Percentiles rank a stretch among this genome's conserved stretches.
Conservation (phyloP, 2,113 vertebrate species). For the Ahaetulla prasina region DNA sequence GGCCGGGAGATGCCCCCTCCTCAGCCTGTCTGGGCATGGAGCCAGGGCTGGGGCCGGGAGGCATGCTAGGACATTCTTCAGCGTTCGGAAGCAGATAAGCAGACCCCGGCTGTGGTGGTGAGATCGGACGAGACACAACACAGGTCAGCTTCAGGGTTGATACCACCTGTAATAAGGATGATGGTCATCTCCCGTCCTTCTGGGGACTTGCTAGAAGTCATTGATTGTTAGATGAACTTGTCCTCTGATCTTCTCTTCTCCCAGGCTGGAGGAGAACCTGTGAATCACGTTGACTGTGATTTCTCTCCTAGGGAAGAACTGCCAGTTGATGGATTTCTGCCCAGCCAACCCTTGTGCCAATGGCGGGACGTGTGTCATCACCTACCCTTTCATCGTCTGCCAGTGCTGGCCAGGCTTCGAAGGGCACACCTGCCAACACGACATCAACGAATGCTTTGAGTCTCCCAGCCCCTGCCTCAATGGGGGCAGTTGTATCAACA, state of each 20-base stretch:
- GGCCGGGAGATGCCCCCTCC: too few species aligned
- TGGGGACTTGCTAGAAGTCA: not conserved
- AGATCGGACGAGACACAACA: too few species aligned
- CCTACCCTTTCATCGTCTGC: conserved; percentile 61
- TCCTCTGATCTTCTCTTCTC: not conserved
- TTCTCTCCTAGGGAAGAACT: conserved; percentile 51
- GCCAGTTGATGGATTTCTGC: conserved; percentile 61
- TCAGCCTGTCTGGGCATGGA: too few species aligned
- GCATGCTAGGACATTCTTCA: too few species aligned
- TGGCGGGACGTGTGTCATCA: conserved; percentile 59
- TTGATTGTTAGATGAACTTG: not conserved
- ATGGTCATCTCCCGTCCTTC: too few species aligned
- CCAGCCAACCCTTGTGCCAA: conserved; percentile 62
- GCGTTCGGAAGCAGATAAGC: too few species aligned
- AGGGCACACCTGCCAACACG: conserved; percentile 55
- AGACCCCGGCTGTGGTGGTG: too few species aligned
- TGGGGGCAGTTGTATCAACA: conserved; percentile 56
- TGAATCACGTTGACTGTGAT: not conserved
- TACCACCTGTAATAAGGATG: not conserved
- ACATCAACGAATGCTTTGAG: conserved; percentile 61
- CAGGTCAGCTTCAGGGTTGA: too few species aligned
- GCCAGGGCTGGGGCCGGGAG: too few species aligned
- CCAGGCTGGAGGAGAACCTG: not conserved
- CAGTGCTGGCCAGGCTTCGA: conserved; percentile 56
- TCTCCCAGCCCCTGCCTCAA: conserved; percentile 45